A percentile compares a stretch with the other conserved stretches of the same genome.
phyloP scores from a whole-genome alignment of 1,140 invertebrate genomes.

The Cherax quadricarinatus region DNA sequence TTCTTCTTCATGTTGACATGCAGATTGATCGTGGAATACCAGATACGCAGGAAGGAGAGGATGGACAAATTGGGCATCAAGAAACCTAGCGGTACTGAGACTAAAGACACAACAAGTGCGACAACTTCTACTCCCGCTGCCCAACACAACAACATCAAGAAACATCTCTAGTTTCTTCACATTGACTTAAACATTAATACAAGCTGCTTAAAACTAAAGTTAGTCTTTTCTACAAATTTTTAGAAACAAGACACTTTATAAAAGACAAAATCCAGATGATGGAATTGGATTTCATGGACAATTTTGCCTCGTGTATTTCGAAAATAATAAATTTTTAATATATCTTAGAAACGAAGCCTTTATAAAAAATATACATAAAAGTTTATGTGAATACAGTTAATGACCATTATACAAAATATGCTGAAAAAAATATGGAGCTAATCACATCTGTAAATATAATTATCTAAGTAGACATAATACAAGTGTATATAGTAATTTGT shows the following conservation, averaged over 20 bases:
- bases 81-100: constrained; percentile 10
- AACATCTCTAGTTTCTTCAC: constrained; percentile 28
- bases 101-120: not conserved
- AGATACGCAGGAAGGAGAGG: constrained; percentile 77
- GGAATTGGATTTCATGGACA: not conserved
- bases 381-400: not conserved
- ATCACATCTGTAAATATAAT: not conserved
- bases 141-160: constrained; percentile 10
- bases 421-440: not conserved
- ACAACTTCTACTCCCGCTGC: not conserved
- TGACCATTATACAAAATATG: not conserved
- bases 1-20: constrained; percentile 97
- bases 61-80: constrained; percentile 31
- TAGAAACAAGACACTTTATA: not conserved
- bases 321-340: not conserved
- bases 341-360: not conserved
- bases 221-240: too few species aligned
- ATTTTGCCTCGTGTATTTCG: not conserved
- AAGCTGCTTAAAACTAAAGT: not conserved
- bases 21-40: constrained; percentile 88
- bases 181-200: not conserved
- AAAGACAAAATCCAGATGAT: not conserved
- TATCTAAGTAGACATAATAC: not conserved
- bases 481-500: not conserved
- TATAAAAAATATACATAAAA: not conserved